A percentile compares a stretch with the other conserved stretches of the same genome.
Conservation (phyloP, 2,113 vertebrate species). For the Nothocercus julius region DNA sequence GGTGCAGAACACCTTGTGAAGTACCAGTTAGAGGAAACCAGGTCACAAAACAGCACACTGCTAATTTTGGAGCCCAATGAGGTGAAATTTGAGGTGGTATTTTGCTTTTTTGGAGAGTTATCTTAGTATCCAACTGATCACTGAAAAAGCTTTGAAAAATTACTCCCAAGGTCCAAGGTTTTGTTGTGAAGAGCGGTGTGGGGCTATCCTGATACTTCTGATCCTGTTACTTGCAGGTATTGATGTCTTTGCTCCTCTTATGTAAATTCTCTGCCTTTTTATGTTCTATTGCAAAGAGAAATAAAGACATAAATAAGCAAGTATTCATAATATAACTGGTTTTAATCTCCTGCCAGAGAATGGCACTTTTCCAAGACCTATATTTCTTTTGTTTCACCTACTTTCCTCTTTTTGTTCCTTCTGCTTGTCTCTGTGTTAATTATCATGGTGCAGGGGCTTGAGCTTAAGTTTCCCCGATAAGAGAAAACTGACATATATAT, state of each 20-base stretch:
- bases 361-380: background rate
- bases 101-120: background rate
- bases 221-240: background rate
- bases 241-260: background rate
- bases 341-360: background rate
- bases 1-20: background rate
- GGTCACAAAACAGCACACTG: background rate
- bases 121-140: background rate
- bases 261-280: background rate
- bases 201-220: background rate
- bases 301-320: background rate
- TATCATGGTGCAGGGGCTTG: accelerated
- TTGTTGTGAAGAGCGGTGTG: background rate
- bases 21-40: background rate
- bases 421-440: background rate
- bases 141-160: background rate
- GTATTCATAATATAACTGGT: background rate
- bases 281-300: background rate
- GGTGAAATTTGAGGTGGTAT: background rate
- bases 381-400: background rate
- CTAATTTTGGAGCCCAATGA: background rate
- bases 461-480: background rate
- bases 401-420: background rate
- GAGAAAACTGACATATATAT: background rate
- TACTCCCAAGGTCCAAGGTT: background rate